phyloP scores from a whole-genome alignment of 2,888 invertebrate species.

The Zhuqinia jingwanae region DNA sequence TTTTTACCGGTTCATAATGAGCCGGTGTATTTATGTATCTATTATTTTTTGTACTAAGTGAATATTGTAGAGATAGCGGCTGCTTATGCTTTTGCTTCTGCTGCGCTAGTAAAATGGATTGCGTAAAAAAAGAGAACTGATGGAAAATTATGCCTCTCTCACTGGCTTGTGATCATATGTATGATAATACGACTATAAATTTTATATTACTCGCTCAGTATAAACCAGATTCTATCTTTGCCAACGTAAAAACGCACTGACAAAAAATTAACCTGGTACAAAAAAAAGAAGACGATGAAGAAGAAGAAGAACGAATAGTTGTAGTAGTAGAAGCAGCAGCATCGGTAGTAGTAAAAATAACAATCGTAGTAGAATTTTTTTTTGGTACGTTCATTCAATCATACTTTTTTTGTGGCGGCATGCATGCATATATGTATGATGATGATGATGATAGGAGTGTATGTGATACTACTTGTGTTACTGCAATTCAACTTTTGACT shows the following conservation, averaged over 20 bases:
- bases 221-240: constrained; percentile 60
- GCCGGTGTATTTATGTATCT: not conserved
- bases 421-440: too few relatives aligned
- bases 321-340: not conserved
- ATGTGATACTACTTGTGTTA: not conserved
- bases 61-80: too few relatives aligned
- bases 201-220: constrained; percentile 60
- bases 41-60: too few relatives aligned
- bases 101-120: too few relatives aligned
- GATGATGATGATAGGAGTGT: not conserved
- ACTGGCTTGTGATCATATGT: constrained; percentile 55
- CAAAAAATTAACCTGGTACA: too few relatives aligned
- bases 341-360: not conserved
- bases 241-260: not conserved
- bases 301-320: too few relatives aligned
- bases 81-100: too few relatives aligned
- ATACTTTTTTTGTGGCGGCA: constrained; percentile 4
- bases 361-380: constrained; percentile 29
- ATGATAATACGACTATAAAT: constrained; percentile 64
- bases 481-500: constrained; percentile 10
- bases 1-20: constrained; percentile 1
- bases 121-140: too few relatives aligned
- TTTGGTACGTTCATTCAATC: constrained; percentile 48
- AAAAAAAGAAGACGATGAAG: not conserved
- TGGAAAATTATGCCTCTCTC: not conserved